Evolutionary conservation across 2,888 invertebrate genomes (phyloP).

Genomic region (Amiota minor): DNA sequence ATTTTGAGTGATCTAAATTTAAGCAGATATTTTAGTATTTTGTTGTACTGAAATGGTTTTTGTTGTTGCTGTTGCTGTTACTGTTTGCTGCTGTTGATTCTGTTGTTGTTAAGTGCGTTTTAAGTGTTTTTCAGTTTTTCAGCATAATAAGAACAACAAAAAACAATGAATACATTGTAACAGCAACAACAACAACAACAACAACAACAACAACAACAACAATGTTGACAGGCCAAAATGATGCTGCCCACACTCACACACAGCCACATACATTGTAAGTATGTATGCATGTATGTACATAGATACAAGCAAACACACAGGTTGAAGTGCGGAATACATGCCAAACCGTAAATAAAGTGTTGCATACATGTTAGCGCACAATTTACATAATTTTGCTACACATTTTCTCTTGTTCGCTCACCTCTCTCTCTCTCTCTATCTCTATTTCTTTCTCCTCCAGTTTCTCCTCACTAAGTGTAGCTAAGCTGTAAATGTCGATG

Average conservation of each 20-base stretch:
- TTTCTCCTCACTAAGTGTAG: no score
- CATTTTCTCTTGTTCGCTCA: constrained; percentile 12
- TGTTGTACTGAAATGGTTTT: background rate
- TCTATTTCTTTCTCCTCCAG: no score
- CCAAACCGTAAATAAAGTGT: constrained; percentile 55
- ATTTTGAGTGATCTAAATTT: no score
- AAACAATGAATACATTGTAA: no score
- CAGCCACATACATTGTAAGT: background rate
- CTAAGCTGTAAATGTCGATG: background rate
- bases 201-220: background rate
- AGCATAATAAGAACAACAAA: background rate
- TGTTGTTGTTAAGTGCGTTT: constrained; percentile 5
- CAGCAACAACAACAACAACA: background rate
- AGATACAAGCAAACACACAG: constrained; percentile 31
- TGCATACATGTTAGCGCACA: constrained; percentile 53
- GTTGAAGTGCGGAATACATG: constrained; percentile 5
- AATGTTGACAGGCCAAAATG: constrained; percentile 5
- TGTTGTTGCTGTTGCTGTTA: background rate
- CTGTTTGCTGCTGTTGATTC: background rate
- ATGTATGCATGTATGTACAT: constrained; percentile 30
- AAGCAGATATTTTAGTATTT: no score
- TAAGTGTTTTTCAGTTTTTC: constrained; percentile 16
- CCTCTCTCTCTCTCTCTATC: no score
- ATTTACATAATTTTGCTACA: constrained; percentile 53
- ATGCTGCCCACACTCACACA: no score